phyloP scores from a whole-genome alignment of 1,140 invertebrate genomes.

The Drosophila serrata region DNA sequence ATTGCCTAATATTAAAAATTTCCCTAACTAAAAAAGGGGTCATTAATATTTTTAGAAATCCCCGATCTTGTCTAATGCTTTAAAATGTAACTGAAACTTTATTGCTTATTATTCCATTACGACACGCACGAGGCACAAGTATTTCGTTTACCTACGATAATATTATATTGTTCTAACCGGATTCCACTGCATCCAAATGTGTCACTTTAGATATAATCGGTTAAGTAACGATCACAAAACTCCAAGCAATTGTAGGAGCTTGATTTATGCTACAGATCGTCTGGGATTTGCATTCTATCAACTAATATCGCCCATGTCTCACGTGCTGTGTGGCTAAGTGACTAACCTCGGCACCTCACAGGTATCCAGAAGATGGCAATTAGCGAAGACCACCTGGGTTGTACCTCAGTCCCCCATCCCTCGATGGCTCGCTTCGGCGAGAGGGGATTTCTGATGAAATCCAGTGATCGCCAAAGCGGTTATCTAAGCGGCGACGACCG shows the following conservation, averaged over 20 bases:
- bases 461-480: constrained; percentile 12
- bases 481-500: constrained; percentile 21
- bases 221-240: constrained; percentile 35
- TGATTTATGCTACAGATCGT: constrained; percentile 36
- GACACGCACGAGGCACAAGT: background rate
- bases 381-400: constrained; percentile 15
- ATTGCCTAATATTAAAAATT: background rate
- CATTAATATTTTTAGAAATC: background rate
- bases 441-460: constrained; percentile 45
- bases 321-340: constrained; percentile 28
- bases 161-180: constrained; percentile 13
- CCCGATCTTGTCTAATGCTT: background rate
- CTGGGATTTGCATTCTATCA: constrained; percentile 22
- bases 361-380: constrained; percentile 11
- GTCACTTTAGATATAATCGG: constrained; percentile 23
- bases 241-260: constrained; percentile 10
- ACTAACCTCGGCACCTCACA: constrained; percentile 14
- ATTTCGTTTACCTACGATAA: constrained; percentile 4
- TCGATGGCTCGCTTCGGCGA: background rate
- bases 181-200: constrained; percentile 12
- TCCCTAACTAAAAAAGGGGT: background rate
- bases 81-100: constrained; percentile 6
- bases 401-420: background rate
- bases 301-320: constrained; percentile 4
- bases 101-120: background rate